phyloP scores from a whole-genome alignment of 2,797 vertebrate genomes.

The Pangasius macronema region DNA sequence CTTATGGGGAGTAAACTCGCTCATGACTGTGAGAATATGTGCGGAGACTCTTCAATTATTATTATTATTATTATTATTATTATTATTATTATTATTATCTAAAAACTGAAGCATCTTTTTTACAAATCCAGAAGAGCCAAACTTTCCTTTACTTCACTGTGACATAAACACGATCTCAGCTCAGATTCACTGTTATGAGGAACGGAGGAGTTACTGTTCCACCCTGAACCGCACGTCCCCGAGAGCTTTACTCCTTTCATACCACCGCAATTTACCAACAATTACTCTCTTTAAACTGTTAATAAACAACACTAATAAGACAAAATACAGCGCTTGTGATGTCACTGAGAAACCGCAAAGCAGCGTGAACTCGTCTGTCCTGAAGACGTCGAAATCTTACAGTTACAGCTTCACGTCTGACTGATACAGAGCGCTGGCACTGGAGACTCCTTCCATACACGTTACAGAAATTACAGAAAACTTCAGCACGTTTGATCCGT shows the following conservation, averaged over 20 bases:
- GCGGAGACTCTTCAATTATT: neutral
- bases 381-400: neutral
- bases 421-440: neutral
- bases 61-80: neutral
- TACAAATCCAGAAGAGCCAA: neutral
- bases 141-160: neutral
- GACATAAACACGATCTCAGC: neutral
- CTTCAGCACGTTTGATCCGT: too few species aligned
- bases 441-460: neutral
- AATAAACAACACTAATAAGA: neutral
- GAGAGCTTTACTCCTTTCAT: neutral
- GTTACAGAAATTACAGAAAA: neutral
- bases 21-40: neutral
- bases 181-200: neutral
- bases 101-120: neutral
- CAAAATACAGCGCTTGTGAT: neutral
- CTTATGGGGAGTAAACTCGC: neutral
- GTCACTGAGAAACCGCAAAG: neutral
- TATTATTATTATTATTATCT: neutral
- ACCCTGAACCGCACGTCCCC: neutral
- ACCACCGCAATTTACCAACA: neutral
- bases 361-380: neutral
- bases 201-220: neutral
- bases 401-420: neutral
- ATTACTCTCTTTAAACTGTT: neutral